These are phyloP conservation scores for Andrena marginata DNA, from an alignment of 2,888 invertebrate genomes.

Conservation along the genomic window DNA sequence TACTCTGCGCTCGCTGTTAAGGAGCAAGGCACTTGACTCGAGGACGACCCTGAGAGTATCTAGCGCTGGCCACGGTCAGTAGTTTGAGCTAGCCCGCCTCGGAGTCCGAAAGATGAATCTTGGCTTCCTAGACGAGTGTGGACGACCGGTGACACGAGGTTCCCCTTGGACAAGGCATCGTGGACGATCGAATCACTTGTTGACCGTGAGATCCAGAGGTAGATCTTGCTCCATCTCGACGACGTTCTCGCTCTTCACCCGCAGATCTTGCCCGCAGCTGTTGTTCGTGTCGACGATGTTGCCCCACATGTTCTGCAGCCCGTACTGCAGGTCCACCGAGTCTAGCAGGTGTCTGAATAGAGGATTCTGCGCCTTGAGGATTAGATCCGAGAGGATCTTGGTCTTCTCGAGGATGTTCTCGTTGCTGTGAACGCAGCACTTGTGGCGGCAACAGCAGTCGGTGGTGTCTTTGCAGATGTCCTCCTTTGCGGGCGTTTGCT, in stretches of 20 bases:
- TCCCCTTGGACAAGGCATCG: not conserved
- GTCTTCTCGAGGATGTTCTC: conserved; percentile 81
- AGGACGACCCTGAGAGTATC: conserved; percentile 29
- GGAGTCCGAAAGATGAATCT: not conserved
- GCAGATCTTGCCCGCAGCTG: conserved; percentile 81
- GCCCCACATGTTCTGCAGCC: conserved; percentile 81
- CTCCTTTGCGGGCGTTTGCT: conserved; percentile 62
- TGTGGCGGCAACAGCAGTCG: conserved; percentile 82
- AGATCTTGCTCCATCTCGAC: conserved; percentile 84
- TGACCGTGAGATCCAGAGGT: conserved; percentile 85
- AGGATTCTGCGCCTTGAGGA: conserved; percentile 82
- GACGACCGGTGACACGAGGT: not conserved
- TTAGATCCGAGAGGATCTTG: conserved; percentile 82
- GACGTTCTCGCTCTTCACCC: conserved; percentile 84
- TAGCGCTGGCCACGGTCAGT: conserved; percentile 10
- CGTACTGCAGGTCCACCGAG: conserved; percentile 82
- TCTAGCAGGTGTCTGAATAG: conserved; percentile 80
- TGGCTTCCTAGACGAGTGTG: not conserved
- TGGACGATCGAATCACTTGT: conserved; percentile 75
- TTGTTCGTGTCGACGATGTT: conserved; percentile 73
- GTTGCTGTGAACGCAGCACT: conserved; percentile 82
- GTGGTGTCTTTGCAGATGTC: conserved; percentile 48
- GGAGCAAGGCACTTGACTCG: not conserved
- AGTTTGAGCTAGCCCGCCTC: not conserved
- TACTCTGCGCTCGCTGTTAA: not conserved